Base-by-base conservation (phyloP, 2,888 invertebrate species). In the Eupithecia exiguata region DNA sequence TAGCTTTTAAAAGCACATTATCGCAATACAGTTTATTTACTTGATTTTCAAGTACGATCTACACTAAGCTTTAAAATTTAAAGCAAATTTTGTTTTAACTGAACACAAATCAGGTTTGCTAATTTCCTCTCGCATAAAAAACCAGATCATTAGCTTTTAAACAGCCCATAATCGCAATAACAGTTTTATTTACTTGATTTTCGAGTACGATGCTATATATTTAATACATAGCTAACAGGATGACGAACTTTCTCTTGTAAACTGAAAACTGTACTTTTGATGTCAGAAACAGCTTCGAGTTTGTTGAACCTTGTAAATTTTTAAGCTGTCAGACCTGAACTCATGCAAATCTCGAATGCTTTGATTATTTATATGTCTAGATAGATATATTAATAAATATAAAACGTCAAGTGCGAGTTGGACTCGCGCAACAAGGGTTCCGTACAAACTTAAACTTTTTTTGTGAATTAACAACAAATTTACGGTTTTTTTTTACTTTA, bases 251-350 rank as follows among this genome's bases (percentile, higher is more conserved):
- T 62, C 66, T 40, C 71, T 25, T 66, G 46, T 62, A 25, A 70
- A 68, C 69, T 71, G 63, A 65, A 36, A 75, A 72, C 69, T 69
- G 63, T 68, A 75, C 72, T 72, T 72, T 36, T 43, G n/a, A 70
- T 70, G 53, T 72, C 63, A 58, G 65, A 43, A 62, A 71, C 65
- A 70, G 68, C 65, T 70, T 35, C 18, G 68, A 72, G 75, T 75
- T 75, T 68, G 72, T 70, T 75, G 72, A 75, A 70, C 75, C 72
- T 70, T 68, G 43, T 63, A 35, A 71, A 69, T 69, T 69, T 66
- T 74, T 16, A 46, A 71, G 62, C 66, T 73, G 14, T 6, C 40
- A 70, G 43, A 43, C 40, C 61, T 68, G 58, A 21, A 21, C 3
- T 40, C 21, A 21, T 38, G 36, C 25, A 43, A 5, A 25, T 40